Percentiles rank a stretch among this genome's conserved stretches.
Evolutionary conservation across 2,113 vertebrate genomes (phyloP).

Genomic region (Lophius piscatorius): DNA sequence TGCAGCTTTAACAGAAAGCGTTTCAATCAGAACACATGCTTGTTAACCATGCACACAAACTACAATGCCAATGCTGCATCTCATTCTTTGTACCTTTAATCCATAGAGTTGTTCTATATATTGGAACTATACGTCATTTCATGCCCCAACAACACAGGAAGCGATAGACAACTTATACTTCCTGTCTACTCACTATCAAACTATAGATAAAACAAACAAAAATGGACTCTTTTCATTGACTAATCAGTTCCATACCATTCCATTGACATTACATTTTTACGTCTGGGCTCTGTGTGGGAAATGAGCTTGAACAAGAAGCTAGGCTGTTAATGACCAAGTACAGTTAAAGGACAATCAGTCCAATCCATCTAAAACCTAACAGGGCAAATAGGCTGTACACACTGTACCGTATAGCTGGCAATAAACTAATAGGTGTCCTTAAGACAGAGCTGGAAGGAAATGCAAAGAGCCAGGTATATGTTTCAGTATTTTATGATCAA

Average conservation of each 20-base stretch:
- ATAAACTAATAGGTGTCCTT: background rate
- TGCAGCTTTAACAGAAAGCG: too few relatives aligned
- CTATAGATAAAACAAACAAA: constrained; percentile 15
- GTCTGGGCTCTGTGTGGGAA: constrained; percentile 3
- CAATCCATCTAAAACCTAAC: constrained; percentile 10
- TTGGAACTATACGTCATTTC: constrained; percentile 10
- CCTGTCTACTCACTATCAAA: constrained; percentile 22
- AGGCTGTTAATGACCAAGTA: constrained; percentile 4
- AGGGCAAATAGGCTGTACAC: background rate
- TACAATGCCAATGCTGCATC: constrained; percentile 24
- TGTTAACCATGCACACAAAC: constrained; percentile 35
- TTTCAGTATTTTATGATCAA: constrained; percentile 12
- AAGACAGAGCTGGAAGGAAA: too few relatives aligned
- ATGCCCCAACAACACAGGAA: constrained; percentile 49
- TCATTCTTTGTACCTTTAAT: constrained; percentile 56
- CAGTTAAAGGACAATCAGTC: constrained; percentile 10
- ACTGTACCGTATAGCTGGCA: constrained; percentile 10
- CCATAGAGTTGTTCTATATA: constrained; percentile 25
- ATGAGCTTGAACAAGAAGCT: constrained; percentile 8
- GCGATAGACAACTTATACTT: constrained; percentile 21
- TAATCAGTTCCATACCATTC: constrained; percentile 38
- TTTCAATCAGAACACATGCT: constrained; percentile 41
- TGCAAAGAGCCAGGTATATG: too few relatives aligned
- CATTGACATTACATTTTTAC: constrained; percentile 17
- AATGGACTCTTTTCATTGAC: constrained; percentile 8